These are phyloP conservation scores for Dryadula phaetusa DNA, from an alignment of 2,888 invertebrate genomes.

Conservation along the genomic window DNA sequence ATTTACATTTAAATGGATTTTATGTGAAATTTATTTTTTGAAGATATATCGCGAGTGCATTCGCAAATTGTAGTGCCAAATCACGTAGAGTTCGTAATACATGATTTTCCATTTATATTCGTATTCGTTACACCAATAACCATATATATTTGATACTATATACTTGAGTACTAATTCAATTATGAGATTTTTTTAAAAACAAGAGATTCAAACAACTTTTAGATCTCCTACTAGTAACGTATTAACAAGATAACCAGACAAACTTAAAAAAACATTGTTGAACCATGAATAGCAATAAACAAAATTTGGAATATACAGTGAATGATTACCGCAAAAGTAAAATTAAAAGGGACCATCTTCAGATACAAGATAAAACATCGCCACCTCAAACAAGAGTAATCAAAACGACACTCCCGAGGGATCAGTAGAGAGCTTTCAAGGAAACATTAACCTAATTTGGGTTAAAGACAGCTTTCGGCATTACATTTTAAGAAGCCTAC, in stretches of 20 bases:
- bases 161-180: no score
- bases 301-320: background rate
- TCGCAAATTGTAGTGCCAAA: background rate
- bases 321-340: constrained; percentile 8
- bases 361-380: constrained; percentile 31
- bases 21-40: background rate
- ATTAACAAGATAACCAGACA: background rate
- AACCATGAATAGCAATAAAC: background rate
- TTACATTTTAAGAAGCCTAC: constrained; percentile 25
- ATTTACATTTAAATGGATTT: background rate
- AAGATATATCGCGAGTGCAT: constrained; percentile 1
- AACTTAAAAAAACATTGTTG: background rate
- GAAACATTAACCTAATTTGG: constrained; percentile 46
- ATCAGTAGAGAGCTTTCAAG: constrained; percentile 43
- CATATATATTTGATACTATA: no score
- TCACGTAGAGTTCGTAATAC: background rate
- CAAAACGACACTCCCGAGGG: constrained; percentile 36
- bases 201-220: no score
- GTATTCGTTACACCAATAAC: background rate
- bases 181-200: no score
- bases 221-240: no score
- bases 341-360: constrained; percentile 10
- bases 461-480: constrained; percentile 39
- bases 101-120: background rate
- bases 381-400: constrained; percentile 30